Evolutionary conservation across 2,113 vertebrate species (phyloP), one percentile per base, ranked within the genome.

Genomic region (Malurus alboscapulatus): DNA sequence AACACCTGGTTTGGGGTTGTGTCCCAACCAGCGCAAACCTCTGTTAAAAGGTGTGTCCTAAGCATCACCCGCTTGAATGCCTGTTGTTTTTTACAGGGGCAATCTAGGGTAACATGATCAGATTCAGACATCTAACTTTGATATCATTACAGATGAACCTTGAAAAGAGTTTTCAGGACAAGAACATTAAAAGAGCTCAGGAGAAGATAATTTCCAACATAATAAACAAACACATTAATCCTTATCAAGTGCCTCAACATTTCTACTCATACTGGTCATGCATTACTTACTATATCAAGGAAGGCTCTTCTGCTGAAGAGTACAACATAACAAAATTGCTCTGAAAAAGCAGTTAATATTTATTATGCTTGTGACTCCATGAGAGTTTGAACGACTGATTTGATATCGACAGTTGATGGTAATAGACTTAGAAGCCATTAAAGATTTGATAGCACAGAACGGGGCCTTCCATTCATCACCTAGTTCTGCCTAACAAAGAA

Each of bases 211-310:
- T 77, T 94, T 92, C 59, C 42, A 76, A 69, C 24, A 38, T 71
- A 59, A 91, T 93, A 95, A 95, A 90, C 74, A 95, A 91, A 76
- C 54, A 76, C 54, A 94, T 96, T 83, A 88, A 94, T 96, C 88
- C 18, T 91, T 85, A 85, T 93, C 71, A 85, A 83, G 42, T 53
- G 45, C 21, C 30, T 38, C 34, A 77, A 58, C 25, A 55, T 67
- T 89, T 71, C 73, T 78, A 80, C 42, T 24, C 34, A 13, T 65
- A 76, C 80, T 62, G 42, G 12, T 47, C 22, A n/a, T 75, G 50
- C 30, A n/a, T 87, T 93, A 47, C 51, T 83, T 27, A 73, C 45
- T 83, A 20, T 55, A 68, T 91, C 45, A 90, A 76, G 47, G 66
- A 83, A 77, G 26, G n/a, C 50, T 93, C 14, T 75, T 84, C 17